These are phyloP conservation scores for Erinaceus europaeus DNA, from an alignment of 2,113 vertebrate genomes.

Conservation along the genomic window DNA sequence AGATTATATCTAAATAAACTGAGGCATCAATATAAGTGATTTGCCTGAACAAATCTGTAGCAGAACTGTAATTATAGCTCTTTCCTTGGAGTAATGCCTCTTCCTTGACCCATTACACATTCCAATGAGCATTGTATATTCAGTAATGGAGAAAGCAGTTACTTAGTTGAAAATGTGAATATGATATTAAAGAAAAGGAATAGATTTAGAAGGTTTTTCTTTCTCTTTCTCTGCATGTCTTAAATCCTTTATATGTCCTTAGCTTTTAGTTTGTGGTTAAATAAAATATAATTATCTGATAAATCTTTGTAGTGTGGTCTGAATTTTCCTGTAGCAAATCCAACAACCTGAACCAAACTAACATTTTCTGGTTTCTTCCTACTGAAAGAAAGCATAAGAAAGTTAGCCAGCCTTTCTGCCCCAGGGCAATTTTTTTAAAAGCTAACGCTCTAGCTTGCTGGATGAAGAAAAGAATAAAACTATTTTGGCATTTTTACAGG, in stretches of 20 bases:
- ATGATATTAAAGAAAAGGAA: conserved; percentile 34
- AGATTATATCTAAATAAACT: conserved; percentile 28
- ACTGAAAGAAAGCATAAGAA: conserved; percentile 55
- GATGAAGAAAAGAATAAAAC: conserved; percentile 54
- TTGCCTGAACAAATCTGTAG: conserved; percentile 8
- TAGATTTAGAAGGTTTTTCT: conserved; percentile 27
- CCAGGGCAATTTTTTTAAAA: conserved; percentile 41
- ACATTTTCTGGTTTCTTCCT: conserved; percentile 63
- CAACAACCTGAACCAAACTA: conserved; percentile 69
- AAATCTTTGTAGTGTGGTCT: conserved; percentile 64
- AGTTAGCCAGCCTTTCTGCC: conserved; percentile 30
- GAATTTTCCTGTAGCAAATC: conserved; percentile 68
- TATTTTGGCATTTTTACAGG: conserved; percentile 31
- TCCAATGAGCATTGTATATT: background rate
- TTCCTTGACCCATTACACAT: background rate
- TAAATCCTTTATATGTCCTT: conserved; percentile 64
- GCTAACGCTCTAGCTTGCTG: conserved; percentile 43
- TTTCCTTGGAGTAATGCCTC: background rate
- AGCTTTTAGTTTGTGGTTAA: conserved; percentile 68
- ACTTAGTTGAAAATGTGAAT: conserved; percentile 43
- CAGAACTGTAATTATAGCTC: background rate
- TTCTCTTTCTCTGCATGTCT: conserved; percentile 11
- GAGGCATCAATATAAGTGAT: conserved; percentile 10
- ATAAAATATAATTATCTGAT: conserved; percentile 71
- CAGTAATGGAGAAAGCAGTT: conserved; percentile 3